Base-by-base conservation (phyloP, 1,140 invertebrate genomes). In the Drosophila guanche region DNA sequence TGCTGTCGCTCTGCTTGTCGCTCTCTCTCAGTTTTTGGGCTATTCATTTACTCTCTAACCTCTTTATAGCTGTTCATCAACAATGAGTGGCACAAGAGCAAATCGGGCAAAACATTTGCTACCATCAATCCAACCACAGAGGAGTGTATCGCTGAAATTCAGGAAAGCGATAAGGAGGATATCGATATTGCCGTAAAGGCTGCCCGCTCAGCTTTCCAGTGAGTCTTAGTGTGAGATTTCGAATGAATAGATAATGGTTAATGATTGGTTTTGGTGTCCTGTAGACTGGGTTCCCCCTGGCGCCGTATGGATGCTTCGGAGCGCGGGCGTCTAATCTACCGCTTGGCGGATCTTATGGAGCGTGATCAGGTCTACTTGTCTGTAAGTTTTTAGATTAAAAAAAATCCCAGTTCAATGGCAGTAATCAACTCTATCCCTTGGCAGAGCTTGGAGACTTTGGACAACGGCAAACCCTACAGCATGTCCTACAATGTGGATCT, bases 51-150 rank as follows among this genome's bases (percentile, higher is more conserved):
- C 16, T 20, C 16, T 50, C 46, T 8, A 67, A 14, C 16, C 16
- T 20, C 53, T 3, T 92, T 93, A 2, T 81, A 99, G 98, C 93
- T 99, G 48, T 99, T 99, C 89, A 98, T 99, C 62, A 98, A 99
- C 92, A 99, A 99, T 93, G 97, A 99, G 93, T 99, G 97, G 96
- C 95, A 96, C 62, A 96, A 98, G 89, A 96, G 98, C 0, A 93
- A 93, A 45, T 95, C 95, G 50, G 96, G 97, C 0, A 96, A 97
- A 92, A 98, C 95, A 1, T 99, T 99, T 91, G 92, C 94, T 14
- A 97, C 97, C 0, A 91, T 98, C 16, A 98, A 99, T 91, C 98
- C 98, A 0, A 83, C 96, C 3, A 99, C 95, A 4, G 98, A 95
- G 23, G 92, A 98, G 91, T 93, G 94, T 0, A 98, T 99, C 69